These are phyloP conservation scores for Lota lota DNA, from an alignment of 2,113 vertebrate species.

Conservation along the genomic window DNA sequence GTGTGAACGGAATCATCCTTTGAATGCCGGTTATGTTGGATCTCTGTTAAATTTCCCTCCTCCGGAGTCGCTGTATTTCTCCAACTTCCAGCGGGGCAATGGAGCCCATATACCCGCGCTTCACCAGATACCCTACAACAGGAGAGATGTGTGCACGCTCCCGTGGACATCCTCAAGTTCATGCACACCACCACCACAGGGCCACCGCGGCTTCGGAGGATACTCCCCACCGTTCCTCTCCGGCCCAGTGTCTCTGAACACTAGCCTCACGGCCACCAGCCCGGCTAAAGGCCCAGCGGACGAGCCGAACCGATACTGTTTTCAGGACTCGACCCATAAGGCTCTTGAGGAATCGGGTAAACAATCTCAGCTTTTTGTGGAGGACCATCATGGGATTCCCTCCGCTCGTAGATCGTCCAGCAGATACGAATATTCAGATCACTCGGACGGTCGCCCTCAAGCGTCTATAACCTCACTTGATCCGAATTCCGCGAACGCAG, in stretches of 20 bases:
- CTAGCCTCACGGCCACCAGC: constrained; percentile 50
- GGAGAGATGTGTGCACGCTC: constrained; percentile 83
- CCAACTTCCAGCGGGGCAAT: constrained; percentile 83
- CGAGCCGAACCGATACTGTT: constrained; percentile 78
- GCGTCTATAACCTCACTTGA: constrained; percentile 72
- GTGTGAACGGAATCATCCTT: constrained; percentile 93
- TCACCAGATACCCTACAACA: constrained; percentile 83
- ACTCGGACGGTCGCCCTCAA: constrained; percentile 70
- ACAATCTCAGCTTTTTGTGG: constrained; percentile 67
- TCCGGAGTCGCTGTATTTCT: constrained; percentile 89
- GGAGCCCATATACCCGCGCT: constrained; percentile 87
- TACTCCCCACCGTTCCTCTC: constrained; percentile 83
- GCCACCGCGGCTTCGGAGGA: constrained; percentile 76
- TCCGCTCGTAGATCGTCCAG: constrained; percentile 59
- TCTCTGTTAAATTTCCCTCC: constrained; percentile 87
- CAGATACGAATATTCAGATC: constrained; percentile 78
- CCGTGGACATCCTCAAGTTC: constrained; percentile 86
- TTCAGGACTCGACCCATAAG: constrained; percentile 72
- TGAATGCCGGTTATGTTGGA: constrained; percentile 90
- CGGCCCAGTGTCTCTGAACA: constrained; percentile 76
- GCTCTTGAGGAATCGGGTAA: constrained; percentile 71
- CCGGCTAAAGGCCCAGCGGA: constrained; percentile 78
- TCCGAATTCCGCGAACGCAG: constrained; percentile 69
- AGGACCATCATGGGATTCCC: constrained; percentile 69
- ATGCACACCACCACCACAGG: constrained; percentile 79